phyloP scores from a whole-genome alignment of 2,113 vertebrate genomes.

The Rhabdomys dilectus region DNA sequence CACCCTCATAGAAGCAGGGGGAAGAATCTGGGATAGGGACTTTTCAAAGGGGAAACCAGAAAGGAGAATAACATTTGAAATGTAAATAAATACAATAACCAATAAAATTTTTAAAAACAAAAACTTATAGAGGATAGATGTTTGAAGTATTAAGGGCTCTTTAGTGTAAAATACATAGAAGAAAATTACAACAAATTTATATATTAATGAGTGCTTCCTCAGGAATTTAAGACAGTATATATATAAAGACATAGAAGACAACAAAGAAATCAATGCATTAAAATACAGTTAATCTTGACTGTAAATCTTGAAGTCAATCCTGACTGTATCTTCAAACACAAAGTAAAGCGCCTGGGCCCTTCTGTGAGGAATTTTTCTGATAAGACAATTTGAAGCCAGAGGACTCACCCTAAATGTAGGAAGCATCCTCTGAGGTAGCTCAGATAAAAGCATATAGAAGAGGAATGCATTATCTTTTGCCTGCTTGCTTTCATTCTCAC shows the following conservation, averaged over 20 bases:
- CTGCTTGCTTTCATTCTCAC: neutral
- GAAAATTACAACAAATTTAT: constrained; percentile 10
- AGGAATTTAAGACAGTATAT: neutral
- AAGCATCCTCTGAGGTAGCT: neutral
- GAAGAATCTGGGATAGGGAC: rapidly evolving
- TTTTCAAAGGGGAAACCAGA: no score
- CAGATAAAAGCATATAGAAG: neutral
- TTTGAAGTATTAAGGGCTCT: neutral
- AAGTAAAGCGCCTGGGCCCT: neutral
- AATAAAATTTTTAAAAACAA: no score
- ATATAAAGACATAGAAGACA: neutral
- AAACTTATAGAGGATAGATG: neutral
- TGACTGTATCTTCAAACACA: neutral
- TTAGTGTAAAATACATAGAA: constrained; percentile 39
- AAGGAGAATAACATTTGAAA: no score
- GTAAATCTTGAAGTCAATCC: no score
- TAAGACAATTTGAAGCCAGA: neutral
- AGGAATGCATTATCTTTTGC: neutral
- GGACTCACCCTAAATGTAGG: neutral
- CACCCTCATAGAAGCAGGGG: no score
- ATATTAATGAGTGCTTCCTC: neutral
- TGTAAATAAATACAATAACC: no score
- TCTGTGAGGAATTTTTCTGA: neutral
- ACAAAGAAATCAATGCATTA: neutral
- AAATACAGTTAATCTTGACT: neutral